Percentiles rank a stretch among this genome's conserved stretches.
Evolutionary conservation across 2,113 vertebrate genomes (phyloP).

Genomic region (Pseudolaguvia tuberculata): DNA sequence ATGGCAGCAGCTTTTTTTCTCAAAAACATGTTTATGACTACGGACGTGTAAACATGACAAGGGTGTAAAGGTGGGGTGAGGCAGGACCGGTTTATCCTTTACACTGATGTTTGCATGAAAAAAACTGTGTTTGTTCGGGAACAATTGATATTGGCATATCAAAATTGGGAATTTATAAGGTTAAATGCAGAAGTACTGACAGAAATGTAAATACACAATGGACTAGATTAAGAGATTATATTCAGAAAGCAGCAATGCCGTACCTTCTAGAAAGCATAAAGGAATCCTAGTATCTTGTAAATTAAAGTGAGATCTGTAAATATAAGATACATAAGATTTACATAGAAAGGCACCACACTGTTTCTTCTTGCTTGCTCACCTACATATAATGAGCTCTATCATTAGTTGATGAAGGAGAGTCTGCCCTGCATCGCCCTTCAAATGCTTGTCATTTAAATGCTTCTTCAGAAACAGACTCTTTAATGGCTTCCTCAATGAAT

Average conservation of each 20-base stretch:
- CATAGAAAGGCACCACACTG: slow-evolving; percentile 85
- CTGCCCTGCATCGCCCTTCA: slow-evolving; percentile 92
- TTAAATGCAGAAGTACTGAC: slow-evolving; percentile 41
- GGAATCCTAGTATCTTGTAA: slow-evolving; percentile 95
- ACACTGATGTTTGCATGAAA: slow-evolving; percentile 38
- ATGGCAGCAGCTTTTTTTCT: slow-evolving; percentile 56
- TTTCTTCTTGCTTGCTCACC: slow-evolving; percentile 92
- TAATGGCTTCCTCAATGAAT: slow-evolving; percentile 98
- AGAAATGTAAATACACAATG: slow-evolving; percentile 63
- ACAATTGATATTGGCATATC: neutral
- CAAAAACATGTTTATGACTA: slow-evolving; percentile 68
- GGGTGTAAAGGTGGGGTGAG: slow-evolving; percentile 57
- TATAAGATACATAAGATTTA: slow-evolving; percentile 98
- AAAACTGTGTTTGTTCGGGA: slow-evolving; percentile 14
- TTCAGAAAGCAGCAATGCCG: slow-evolving; percentile 58
- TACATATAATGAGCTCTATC: slow-evolving; percentile 98
- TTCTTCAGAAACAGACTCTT: slow-evolving; percentile 85
- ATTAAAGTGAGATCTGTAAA: slow-evolving; percentile 97
- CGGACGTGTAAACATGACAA: slow-evolving; percentile 64
- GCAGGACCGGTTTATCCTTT: slow-evolving; percentile 42
- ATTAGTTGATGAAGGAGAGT: slow-evolving; percentile 99
- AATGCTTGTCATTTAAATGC: slow-evolving; percentile 96
- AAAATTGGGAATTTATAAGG: slow-evolving; percentile 39
- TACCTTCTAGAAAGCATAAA: slow-evolving; percentile 68
- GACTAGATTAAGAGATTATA: slow-evolving; percentile 68